These are phyloP conservation scores for Echeneis naucrates DNA, from an alignment of 2,797 vertebrate genomes.

Conservation along the genomic window DNA sequence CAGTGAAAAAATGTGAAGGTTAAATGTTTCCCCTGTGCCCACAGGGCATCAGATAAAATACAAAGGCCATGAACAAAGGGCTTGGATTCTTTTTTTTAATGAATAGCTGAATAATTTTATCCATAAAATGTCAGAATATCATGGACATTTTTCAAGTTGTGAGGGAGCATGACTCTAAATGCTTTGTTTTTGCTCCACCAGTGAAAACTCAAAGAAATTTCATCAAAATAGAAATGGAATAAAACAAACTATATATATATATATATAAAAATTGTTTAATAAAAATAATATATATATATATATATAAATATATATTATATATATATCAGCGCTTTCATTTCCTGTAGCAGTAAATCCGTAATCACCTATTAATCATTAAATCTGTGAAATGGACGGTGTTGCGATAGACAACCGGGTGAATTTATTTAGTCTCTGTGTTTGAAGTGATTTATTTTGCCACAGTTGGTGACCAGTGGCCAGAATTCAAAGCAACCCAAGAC, in stretches of 20 bases:
- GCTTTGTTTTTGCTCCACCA: not conserved
- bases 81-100: not conserved
- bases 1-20: not conserved
- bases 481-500: conserved; percentile 31
- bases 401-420: not conserved
- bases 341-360: not conserved
- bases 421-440: not conserved
- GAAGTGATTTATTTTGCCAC: not conserved
- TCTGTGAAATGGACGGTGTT: not conserved
- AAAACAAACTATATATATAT: too few species aligned
- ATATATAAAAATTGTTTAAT: too few species aligned
- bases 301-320: too few species aligned
- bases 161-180: not conserved
- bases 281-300: too few species aligned
- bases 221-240: not conserved
- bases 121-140: not conserved
- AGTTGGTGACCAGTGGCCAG: conserved; percentile 17
- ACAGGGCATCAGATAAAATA: not conserved
- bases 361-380: not conserved
- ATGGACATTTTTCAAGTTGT: not conserved
- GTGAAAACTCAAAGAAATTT: not conserved
- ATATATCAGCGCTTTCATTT: not conserved
- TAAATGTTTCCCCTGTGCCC: too few species aligned
- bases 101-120: not conserved
- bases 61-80: fast-evolving